Evolutionary conservation across 2,888 invertebrate species (phyloP).

Genomic region (Diarsia rubi): DNA sequence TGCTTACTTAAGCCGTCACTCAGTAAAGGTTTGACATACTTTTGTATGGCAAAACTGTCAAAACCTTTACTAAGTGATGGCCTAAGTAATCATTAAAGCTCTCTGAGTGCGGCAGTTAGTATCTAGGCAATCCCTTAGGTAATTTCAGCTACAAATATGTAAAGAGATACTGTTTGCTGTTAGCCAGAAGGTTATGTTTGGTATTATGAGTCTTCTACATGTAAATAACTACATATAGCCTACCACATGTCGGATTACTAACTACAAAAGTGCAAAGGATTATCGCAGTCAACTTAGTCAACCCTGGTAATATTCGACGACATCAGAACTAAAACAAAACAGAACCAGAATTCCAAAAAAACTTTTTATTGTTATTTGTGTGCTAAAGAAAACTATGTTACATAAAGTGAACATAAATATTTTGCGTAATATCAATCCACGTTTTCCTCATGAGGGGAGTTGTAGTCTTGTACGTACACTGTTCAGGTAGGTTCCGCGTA

Average conservation of each 20-base stretch:
- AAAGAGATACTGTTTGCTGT: not conserved
- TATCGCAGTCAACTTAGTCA: not conserved
- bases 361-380: conserved; percentile 26
- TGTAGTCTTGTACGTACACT: conserved; percentile 66
- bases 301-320: not conserved
- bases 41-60: no score
- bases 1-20: no score
- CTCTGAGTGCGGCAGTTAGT: no score
- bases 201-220: not conserved
- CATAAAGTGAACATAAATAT: conserved; percentile 65
- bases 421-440: conserved; percentile 71
- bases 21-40: no score
- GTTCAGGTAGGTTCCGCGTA: conserved; percentile 70
- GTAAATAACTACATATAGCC: not conserved
- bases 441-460: conserved; percentile 72
- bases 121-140: not conserved
- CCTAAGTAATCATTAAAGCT: no score
- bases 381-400: conserved; percentile 63
- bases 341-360: conserved; percentile 35
- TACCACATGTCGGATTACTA: not conserved
- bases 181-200: not conserved
- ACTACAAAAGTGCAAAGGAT: not conserved
- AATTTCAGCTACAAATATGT: conserved; percentile 22
- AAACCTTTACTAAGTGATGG: no score
- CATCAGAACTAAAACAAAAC: not conserved